Evolutionary conservation across 2,888 invertebrate genomes (phyloP), one percentile per base, ranked within the genome.

Genomic region (Candidula unifasciata): DNA sequence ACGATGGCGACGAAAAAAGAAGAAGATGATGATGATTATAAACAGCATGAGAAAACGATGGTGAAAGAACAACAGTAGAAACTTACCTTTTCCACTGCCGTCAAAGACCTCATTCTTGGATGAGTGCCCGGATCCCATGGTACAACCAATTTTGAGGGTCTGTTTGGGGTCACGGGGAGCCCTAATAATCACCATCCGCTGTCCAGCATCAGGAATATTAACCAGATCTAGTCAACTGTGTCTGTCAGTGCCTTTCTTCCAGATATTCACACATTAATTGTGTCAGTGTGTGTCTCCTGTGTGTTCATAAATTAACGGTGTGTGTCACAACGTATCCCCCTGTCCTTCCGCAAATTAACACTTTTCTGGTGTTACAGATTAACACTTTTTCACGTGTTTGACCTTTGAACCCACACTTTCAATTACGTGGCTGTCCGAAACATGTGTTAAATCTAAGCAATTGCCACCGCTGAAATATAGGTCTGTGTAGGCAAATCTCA

Each of bases 81-180:
- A 84, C 84, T 85, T 89, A 92, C 92, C 91, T 89, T 91, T 91
- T 18, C 92, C 91, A 83, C 88, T 89, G 37, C 89, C 91, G 87
- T 93, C 92, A 87, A 91, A 92, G 79, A 92, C 91, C 57, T 89
- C 89, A 87, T 89, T 89, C 68, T 91, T 88, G 69, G 91, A 87
- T 21, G 93, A 92, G 85, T 91, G 90, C 73, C 90, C 90, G n/a
- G 89, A 89, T 84, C 91, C 92, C 92, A 93, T 93, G 57, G 88
- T 90, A 85, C 87, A 88, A 71, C 88, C 89, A 85, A 89, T 89
- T 60, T 86, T 88, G 87, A 69, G 66, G 82, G 80, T 54, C 66
- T 64, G 21, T 30, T 44, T 30, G 64, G 35, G 71, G 57, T 60
- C 64, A 54, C 71, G 35, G 57, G 69, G 54, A 52, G 76, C 76